Percentiles rank a stretch among this genome's conserved stretches.
Evolutionary conservation across 2,888 invertebrate genomes (phyloP).

Genomic region (Cremastobaeus sp.): DNA sequence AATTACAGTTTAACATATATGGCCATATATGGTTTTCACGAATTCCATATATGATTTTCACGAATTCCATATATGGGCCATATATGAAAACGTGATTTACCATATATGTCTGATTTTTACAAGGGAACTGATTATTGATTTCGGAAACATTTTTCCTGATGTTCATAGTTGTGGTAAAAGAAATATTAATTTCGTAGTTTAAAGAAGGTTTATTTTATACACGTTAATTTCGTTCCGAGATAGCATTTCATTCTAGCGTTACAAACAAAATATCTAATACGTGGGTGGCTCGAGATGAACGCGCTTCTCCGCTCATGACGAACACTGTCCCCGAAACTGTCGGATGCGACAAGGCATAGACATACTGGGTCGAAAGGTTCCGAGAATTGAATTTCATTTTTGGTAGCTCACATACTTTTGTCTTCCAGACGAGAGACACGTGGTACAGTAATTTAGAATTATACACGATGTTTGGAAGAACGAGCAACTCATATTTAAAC

Average conservation of each 20-base stretch:
- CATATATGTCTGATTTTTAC: no score
- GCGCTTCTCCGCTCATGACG: conserved; percentile 47
- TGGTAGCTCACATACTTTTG: conserved; percentile 53
- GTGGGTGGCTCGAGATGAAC: conserved; percentile 58
- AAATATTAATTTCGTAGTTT: no score
- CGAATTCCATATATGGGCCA: no score
- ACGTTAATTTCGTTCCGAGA: no score
- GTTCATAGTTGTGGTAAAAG: no score
- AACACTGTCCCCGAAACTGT: conserved; percentile 61
- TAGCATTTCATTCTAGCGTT: conserved; percentile 43
- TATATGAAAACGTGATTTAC: no score
- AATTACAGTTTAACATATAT: no score
- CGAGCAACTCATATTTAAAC: conserved; percentile 52
- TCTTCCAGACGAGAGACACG: conserved; percentile 55
- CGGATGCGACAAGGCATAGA: conserved; percentile 49
- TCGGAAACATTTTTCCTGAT: no score
- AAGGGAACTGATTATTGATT: no score
- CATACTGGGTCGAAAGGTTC: conserved; percentile 59
- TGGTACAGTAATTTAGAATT: conserved; percentile 50
- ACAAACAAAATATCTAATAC: conserved; percentile 36
- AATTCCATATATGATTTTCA: no score
- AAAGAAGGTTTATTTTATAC: no score
- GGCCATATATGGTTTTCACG: no score
- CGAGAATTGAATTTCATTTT: conserved; percentile 60
- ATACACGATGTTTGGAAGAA: conserved; percentile 27